Evolutionary conservation across 2,113 vertebrate species (phyloP).

Genomic region (Alethe castanea): DNA sequence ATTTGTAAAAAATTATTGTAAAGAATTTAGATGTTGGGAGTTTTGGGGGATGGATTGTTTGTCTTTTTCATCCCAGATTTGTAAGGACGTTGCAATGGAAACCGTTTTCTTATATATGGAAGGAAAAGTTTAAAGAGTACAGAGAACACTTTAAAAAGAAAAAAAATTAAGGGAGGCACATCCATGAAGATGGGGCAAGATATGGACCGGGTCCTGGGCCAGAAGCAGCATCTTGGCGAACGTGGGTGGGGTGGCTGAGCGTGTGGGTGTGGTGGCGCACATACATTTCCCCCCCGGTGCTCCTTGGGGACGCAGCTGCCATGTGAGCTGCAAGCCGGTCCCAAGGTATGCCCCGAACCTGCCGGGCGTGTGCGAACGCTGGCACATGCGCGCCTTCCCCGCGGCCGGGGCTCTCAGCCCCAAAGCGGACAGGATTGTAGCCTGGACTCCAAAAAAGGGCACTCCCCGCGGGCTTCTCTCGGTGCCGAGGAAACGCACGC

Average conservation of each 20-base stretch:
- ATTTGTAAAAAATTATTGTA: too few relatives aligned
- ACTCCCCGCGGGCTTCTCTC: too few relatives aligned
- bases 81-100: neutral
- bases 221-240: neutral
- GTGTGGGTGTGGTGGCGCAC: neutral
- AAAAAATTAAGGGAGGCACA: neutral
- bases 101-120: fast-evolving
- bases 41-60: neutral
- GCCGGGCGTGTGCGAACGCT: neutral
- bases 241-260: too few relatives aligned
- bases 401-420: too few relatives aligned
- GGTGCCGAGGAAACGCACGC: neutral
- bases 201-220: fast-evolving
- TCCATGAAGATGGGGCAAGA: too few relatives aligned
- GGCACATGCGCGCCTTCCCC: neutral
- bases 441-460: neutral
- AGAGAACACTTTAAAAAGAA: neutral
- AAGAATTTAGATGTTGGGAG: fast-evolving
- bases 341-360: neutral
- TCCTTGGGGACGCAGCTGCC: neutral
- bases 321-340: neutral
- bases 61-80: neutral
- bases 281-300: neutral
- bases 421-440: neutral
- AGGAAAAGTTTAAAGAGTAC: neutral